Percentiles rank a stretch among this genome's conserved stretches.
phyloP scores from a whole-genome alignment of 2,888 invertebrate genomes.

The Conistra vaccinii region DNA sequence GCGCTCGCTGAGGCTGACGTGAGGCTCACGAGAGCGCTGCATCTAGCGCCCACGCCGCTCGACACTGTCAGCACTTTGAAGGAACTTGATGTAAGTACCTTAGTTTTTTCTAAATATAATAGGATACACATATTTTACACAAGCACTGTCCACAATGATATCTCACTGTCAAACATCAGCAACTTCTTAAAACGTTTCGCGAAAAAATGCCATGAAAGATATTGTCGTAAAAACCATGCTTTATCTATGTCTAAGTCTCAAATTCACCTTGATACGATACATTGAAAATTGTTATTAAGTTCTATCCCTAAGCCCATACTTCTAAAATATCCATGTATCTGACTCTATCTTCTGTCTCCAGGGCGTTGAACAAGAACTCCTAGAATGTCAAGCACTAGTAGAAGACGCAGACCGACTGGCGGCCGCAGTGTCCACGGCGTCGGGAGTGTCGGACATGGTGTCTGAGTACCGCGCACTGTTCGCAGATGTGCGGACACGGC shows the following conservation, averaged over 20 bases:
- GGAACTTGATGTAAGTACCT: constrained; percentile 86
- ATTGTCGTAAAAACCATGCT: neutral
- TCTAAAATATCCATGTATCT: neutral
- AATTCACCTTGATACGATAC: neutral
- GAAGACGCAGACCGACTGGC: constrained; percentile 83
- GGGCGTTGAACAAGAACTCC: constrained; percentile 83
- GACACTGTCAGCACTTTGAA: constrained; percentile 84
- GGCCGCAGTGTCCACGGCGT: constrained; percentile 69
- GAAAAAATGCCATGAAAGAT: neutral
- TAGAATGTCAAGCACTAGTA: constrained; percentile 82
- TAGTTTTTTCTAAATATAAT: neutral
- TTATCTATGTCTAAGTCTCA: neutral
- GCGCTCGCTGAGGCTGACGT: constrained; percentile 94
- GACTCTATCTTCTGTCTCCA: constrained; percentile 52
- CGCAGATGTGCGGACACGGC: constrained; percentile 80
- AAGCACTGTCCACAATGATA: neutral
- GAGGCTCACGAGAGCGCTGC: constrained; percentile 93
- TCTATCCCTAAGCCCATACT: no score
- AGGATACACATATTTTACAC: neutral
- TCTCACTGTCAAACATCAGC: neutral
- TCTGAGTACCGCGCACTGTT: constrained; percentile 84
- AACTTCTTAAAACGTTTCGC: neutral
- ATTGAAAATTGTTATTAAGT: neutral
- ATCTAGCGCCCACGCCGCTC: constrained; percentile 88
- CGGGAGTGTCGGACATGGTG: constrained; percentile 82